These are phyloP conservation scores for Mastigias papua DNA, from an alignment of 30 jellyfish, hydroid and myxozoan species.

Conservation along the genomic window DNA sequence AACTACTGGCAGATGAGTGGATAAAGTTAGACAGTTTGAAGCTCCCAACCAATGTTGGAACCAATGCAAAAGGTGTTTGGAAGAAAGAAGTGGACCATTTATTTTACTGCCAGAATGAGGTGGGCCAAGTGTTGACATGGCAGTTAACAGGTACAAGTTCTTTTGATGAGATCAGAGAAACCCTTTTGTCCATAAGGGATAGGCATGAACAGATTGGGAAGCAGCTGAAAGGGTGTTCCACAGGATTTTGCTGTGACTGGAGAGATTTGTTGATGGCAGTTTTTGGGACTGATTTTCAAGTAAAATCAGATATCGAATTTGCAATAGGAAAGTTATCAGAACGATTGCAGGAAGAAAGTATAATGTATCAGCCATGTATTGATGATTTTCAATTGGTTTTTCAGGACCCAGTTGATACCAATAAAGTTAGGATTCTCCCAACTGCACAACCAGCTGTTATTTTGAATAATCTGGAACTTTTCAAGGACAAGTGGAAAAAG, in stretches of 20 bases:
- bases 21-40: conserved; percentile 74
- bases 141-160: conserved; percentile 73
- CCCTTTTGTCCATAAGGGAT: conserved; percentile 73
- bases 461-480: conserved; percentile 69
- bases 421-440: conserved; percentile 73
- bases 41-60: conserved; percentile 92
- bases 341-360: conserved; percentile 79
- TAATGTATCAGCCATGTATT: conserved; percentile 69
- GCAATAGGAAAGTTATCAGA: conserved; percentile 55
- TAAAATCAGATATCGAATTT: conserved; percentile 74
- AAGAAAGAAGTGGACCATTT: conserved; percentile 75
- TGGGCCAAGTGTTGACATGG: conserved; percentile 94
- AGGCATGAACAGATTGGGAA: conserved; percentile 84
- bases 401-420: conserved; percentile 87
- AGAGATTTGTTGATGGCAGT: conserved; percentile 60
- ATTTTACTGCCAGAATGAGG: conserved; percentile 85
- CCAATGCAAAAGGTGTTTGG: conserved; percentile 94
- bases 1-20: conserved; percentile 91
- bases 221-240: conserved; percentile 87
- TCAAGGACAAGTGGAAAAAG: conserved; percentile 87
- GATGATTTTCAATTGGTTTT: conserved; percentile 84
- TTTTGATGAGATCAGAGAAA: conserved; percentile 75
- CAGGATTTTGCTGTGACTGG: conserved; percentile 93
- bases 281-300: conserved; percentile 88
- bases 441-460: conserved; percentile 81